Percentiles rank a stretch among this genome's conserved stretches.
Conservation (phyloP, 2,797 vertebrate genomes). For the Sebastiscus tertius region DNA sequence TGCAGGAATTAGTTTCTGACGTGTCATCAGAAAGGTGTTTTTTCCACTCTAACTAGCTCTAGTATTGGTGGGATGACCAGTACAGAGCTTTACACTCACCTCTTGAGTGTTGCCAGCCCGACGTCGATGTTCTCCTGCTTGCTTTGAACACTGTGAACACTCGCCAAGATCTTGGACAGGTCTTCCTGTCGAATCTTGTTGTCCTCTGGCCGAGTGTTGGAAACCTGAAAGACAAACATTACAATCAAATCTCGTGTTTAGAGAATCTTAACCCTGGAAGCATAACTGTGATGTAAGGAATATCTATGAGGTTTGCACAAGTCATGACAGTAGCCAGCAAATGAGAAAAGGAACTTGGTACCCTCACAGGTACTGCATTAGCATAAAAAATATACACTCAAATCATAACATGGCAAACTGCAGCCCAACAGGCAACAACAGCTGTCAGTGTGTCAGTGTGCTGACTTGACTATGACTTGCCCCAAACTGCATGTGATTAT, state of each 20-base stretch:
- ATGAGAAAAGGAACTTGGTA: not conserved
- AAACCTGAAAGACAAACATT: conserved; percentile 82
- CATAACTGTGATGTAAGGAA: not conserved
- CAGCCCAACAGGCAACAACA: no score
- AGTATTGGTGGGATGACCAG: not conserved
- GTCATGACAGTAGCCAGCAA: not conserved
- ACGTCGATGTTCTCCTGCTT: conserved; percentile 93
- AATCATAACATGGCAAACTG: no score
- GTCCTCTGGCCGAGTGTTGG: conserved; percentile 92
- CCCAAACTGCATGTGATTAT: no score
- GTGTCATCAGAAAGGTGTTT: not conserved
- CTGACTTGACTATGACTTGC: no score
- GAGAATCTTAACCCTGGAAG: not conserved
- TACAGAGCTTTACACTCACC: conserved; percentile 73
- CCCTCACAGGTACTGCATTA: no score
- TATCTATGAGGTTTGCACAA: not conserved
- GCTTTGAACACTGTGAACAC: conserved; percentile 91
- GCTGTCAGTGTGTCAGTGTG: no score
- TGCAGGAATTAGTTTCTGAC: no score
- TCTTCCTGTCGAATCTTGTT: conserved; percentile 93
- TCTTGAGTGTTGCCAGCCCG: conserved; percentile 91
- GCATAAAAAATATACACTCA: no score
- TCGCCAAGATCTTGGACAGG: conserved; percentile 91
- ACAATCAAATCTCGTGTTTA: not conserved
- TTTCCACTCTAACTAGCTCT: no score